Base-by-base conservation (phyloP, 2,113 vertebrate species). In the Pholis gunnellus region DNA sequence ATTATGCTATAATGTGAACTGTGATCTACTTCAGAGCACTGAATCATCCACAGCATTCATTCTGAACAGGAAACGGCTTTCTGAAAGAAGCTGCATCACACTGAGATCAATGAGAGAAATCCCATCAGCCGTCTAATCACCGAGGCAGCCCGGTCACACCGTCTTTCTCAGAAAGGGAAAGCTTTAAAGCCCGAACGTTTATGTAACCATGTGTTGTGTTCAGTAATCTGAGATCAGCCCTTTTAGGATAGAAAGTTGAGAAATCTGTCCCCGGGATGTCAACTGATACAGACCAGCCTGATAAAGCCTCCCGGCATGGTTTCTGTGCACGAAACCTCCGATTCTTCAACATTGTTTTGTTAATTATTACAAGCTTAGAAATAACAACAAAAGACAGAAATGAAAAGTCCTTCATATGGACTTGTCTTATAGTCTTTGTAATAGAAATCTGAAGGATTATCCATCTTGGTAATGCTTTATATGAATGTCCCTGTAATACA, bases 21-120 rank as follows among this genome's bases (percentile, higher is more conserved):
- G 25, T 60, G 34, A 59, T 76, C 25, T 27, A 42, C 17, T n/a
- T 54, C 22, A 48, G 14, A 64, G 48, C 40, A 22, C 18, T 38
- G 60, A 63, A 22, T 38, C 34, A 11, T 56, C 57, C 6, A 20
- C 27, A 36, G 59, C 66, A 22, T 22, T 29, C 7, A 36, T 36
- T 56, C 27, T 74, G 22, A 54, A 29, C 25, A 25, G 22, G 5
- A 18, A 56, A 44, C 29, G 29, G 69, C 9, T 27, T 22, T 34
- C 46, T 18, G 63, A 48, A 54, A 57, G 31, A 27, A n/a, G 50
- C 38, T 46, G 42, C 71, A 56, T 79, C 61, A 72, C 17, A 27
- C 34, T 9, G 40, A 63, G 27, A 88, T 86, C 73, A 82, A 66
- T 70, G 22, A 65, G 31, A 31, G 48, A 38, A 17, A 18, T 40